Conservation (phyloP, 1,140 invertebrate genomes). For the Araneus ventricosus region DNA sequence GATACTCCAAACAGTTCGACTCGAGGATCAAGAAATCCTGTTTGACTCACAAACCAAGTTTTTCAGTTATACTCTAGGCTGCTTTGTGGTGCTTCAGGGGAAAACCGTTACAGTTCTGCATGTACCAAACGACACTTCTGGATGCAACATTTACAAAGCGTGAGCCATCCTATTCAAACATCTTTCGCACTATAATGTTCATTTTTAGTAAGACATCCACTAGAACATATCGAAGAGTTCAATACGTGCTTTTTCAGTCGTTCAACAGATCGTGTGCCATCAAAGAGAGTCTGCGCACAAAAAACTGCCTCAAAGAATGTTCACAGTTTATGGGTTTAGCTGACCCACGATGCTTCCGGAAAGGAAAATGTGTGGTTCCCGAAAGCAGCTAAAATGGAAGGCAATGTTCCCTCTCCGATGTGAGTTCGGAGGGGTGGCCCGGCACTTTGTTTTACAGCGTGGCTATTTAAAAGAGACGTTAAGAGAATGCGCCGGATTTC, state of each 20-base stretch:
- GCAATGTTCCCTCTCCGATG: background rate
- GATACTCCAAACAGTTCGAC: no score
- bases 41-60: background rate
- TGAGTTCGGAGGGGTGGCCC: background rate
- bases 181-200: background rate
- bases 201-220: background rate
- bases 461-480: background rate
- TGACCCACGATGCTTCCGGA: background rate
- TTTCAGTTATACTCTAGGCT: background rate
- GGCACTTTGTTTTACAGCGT: background rate
- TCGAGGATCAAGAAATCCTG: background rate
- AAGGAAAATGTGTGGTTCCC: background rate
- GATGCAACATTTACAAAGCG: background rate
- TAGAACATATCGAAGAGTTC: background rate
- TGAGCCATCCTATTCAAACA: background rate
- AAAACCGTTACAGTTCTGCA: background rate
- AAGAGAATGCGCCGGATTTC: constrained; percentile 15
- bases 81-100: no score
- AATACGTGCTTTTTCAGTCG: background rate
- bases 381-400: background rate
- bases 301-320: background rate
- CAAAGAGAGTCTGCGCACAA: background rate
- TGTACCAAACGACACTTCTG: background rate
- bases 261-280: background rate
- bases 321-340: background rate